Percentiles rank a stretch among this genome's conserved stretches.
Conservation (phyloP, 2,888 invertebrate species). For the Spilosoma lubricipeda region DNA sequence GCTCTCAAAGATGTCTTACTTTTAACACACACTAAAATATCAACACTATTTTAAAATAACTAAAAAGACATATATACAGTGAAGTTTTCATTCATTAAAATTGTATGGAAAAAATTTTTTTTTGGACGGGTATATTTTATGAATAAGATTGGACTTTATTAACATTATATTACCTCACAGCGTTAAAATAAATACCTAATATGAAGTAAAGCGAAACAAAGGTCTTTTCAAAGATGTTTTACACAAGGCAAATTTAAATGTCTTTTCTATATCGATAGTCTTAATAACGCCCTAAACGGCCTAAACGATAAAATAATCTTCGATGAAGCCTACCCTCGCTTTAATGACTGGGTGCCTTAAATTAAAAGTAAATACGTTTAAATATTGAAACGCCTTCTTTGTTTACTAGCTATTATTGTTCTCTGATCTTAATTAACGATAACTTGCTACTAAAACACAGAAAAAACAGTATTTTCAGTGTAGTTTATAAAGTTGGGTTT, state of each 20-base stretch:
- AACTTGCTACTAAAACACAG: conserved; percentile 16
- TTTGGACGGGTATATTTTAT: too few species aligned
- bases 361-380: conserved; percentile 65
- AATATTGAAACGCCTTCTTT: conserved; percentile 54
- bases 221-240: background rate
- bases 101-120: too few species aligned
- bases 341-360: conserved; percentile 42
- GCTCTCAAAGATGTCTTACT: too few species aligned
- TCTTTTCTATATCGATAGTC: conserved; percentile 21
- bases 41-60: too few species aligned
- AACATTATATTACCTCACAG: too few species aligned
- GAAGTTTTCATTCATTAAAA: too few species aligned
- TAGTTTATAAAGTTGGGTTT: conserved; percentile 1
- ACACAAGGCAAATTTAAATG: background rate
- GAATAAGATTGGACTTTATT: too few species aligned
- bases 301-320: conserved; percentile 36
- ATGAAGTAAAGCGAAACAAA: background rate
- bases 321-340: conserved; percentile 31
- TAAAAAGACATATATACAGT: too few species aligned
- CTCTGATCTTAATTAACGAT: conserved; percentile 49
- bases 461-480: conserved; percentile 2
- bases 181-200: too few species aligned
- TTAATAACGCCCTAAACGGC: conserved; percentile 27
- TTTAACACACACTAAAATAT: too few species aligned
- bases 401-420: conserved; percentile 40